Evolutionary conservation across 2,888 invertebrate species (phyloP).

Genomic region (Phyllotreta striolata): DNA sequence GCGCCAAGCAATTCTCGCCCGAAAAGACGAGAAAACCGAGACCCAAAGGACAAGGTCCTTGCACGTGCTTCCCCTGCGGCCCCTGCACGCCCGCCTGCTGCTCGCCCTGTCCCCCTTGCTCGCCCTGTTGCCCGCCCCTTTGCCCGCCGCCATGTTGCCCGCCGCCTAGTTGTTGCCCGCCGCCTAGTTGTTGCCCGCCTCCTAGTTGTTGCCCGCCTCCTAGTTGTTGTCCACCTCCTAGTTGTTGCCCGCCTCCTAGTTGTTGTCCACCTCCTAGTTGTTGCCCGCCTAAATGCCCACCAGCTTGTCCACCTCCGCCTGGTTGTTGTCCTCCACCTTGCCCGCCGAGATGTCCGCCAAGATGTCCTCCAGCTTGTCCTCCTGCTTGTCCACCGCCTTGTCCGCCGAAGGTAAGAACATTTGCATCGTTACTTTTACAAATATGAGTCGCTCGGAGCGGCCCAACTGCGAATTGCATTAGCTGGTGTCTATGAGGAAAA

Average conservation of each 20-base stretch:
- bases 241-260: neutral
- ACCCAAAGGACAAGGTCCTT: slow-evolving; percentile 2
- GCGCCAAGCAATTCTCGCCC: slow-evolving; percentile 19
- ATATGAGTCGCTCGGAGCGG: no score
- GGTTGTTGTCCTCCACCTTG: slow-evolving; percentile 8
- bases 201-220: neutral
- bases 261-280: slow-evolving; percentile 5
- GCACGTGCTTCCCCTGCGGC: neutral
- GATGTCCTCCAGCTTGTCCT: neutral
- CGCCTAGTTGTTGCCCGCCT: slow-evolving; percentile 1
- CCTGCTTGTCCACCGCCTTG: neutral
- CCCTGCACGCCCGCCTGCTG: neutral
- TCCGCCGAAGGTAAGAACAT: no score
- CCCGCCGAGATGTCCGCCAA: neutral
- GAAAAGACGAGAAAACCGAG: neutral
- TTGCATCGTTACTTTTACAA: no score
- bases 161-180: neutral
- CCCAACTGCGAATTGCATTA: no score
- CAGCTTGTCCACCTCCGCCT: neutral
- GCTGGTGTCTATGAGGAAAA: no score
- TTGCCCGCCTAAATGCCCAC: slow-evolving; percentile 2
- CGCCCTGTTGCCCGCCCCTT: neutral
- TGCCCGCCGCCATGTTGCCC: neutral
- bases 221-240: neutral
- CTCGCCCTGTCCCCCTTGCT: neutral